Conservation (phyloP, 1,140 invertebrate genomes). For the Papilio dardanus region DNA sequence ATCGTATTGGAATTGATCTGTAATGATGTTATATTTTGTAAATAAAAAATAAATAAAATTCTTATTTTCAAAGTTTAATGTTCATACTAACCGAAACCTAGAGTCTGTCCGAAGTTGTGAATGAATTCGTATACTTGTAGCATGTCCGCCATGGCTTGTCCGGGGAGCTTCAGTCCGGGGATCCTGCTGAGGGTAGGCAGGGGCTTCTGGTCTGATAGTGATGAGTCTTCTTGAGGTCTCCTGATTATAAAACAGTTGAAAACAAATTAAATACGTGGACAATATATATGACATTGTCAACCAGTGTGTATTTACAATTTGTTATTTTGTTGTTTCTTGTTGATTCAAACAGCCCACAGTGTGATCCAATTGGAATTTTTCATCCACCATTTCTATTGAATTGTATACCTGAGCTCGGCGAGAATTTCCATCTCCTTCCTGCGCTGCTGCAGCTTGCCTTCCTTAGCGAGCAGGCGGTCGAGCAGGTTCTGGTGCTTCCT, state of each 20-base stretch:
- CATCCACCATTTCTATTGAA: background rate
- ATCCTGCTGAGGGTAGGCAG: conserved; percentile 91
- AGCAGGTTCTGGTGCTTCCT: conserved; percentile 87
- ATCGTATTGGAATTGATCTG: no score
- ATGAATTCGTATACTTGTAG: conserved; percentile 98
- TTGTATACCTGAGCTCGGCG: conserved; percentile 85
- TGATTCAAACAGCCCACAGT: no score
- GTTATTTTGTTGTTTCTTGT: no score
- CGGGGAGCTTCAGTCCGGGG: conserved; percentile 90
- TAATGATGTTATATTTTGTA: no score
- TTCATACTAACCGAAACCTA: conserved; percentile 91
- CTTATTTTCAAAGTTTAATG: no score
- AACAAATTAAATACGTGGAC: no score
- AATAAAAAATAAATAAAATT: no score
- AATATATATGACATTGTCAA: no score
- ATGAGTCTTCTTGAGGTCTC: conserved; percentile 94
- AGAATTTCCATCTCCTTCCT: conserved; percentile 93
- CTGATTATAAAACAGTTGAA: conserved; percentile 69
- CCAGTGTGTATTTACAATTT: no score
- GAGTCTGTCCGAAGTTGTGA: conserved; percentile 96
- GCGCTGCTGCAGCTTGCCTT: conserved; percentile 92
- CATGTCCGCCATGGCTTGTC: conserved; percentile 94
- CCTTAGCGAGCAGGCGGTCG: conserved; percentile 90
- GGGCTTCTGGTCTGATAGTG: conserved; percentile 88
- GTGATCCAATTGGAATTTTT: no score